Evolutionary conservation across 2,888 invertebrate genomes (phyloP).

Genomic region (Cheilosia vulpina): DNA sequence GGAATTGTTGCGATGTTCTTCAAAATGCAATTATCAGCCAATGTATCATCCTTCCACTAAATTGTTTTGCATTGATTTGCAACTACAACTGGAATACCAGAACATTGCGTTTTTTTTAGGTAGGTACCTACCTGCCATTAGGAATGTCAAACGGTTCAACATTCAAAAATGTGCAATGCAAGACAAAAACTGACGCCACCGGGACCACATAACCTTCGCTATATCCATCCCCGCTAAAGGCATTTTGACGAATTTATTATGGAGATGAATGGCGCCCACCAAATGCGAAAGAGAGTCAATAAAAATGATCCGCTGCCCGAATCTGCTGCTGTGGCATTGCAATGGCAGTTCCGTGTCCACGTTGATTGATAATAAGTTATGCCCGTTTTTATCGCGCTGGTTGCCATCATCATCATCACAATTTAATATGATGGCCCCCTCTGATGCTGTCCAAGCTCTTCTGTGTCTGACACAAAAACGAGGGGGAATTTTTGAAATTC

Average conservation of each 20-base stretch:
- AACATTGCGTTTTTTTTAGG: constrained; percentile 47
- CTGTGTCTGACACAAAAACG: constrained; percentile 8
- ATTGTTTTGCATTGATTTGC: background rate
- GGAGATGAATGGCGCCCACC: constrained; percentile 82
- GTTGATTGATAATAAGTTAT: constrained; percentile 81
- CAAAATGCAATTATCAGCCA: too few relatives aligned
- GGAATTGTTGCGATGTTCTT: background rate
- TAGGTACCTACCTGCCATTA: constrained; percentile 58
- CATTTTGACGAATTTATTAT: constrained; percentile 81
- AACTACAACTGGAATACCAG: constrained; percentile 53
- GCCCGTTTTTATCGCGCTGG: constrained; percentile 76
- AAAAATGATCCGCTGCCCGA: constrained; percentile 67
- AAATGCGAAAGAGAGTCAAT: constrained; percentile 74
- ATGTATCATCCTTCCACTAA: background rate
- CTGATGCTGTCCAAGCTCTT: constrained; percentile 32
- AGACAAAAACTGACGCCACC: constrained; percentile 62
- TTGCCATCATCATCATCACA: constrained; percentile 61
- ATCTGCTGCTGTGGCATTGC: constrained; percentile 66
- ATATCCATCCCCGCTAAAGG: constrained; percentile 36
- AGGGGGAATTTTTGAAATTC: constrained; percentile 66
- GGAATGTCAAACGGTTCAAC: constrained; percentile 62
- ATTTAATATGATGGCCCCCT: constrained; percentile 75
- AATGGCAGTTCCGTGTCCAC: constrained; percentile 69
- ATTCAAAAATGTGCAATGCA: constrained; percentile 60
- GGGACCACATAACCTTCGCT: constrained; percentile 64